Evolutionary conservation across 1,140 invertebrate genomes (phyloP).

Genomic region (Epicauta chinensis): DNA sequence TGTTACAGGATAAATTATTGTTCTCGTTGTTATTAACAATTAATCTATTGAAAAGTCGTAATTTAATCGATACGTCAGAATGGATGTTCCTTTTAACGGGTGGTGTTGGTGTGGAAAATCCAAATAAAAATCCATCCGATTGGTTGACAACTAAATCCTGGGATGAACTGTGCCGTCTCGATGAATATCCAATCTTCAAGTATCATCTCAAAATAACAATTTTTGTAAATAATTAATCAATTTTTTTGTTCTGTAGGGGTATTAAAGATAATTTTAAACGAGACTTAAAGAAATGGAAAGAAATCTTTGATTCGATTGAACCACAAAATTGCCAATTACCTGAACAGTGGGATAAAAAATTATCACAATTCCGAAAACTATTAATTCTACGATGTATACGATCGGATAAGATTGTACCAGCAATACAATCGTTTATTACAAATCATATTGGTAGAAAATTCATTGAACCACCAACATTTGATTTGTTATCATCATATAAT

Average conservation of each 20-base stretch:
- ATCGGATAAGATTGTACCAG: constrained; percentile 83
- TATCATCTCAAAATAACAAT: constrained; percentile 38
- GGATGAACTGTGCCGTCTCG: constrained; percentile 74
- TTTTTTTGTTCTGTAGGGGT: constrained; percentile 46
- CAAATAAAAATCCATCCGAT: constrained; percentile 58
- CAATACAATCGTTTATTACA: constrained; percentile 58
- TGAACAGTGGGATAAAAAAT: constrained; percentile 55
- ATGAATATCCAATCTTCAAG: constrained; percentile 53
- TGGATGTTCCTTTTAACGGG: constrained; percentile 89
- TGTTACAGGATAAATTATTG: constrained; percentile 70
- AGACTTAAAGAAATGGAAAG: constrained; percentile 63
- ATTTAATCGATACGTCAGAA: constrained; percentile 60
- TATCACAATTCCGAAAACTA: constrained; percentile 69
- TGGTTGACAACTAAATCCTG: constrained; percentile 76
- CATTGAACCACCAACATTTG: constrained; percentile 83
- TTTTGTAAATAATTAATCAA: constrained; percentile 1
- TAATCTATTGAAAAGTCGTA: constrained; percentile 71
- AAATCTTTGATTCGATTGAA: constrained; percentile 61
- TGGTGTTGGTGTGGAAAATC: constrained; percentile 75
- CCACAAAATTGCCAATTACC: constrained; percentile 66
- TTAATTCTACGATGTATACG: constrained; percentile 75
- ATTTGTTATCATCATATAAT: constrained; percentile 72
- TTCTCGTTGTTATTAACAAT: constrained; percentile 82
- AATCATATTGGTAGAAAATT: constrained; percentile 70
- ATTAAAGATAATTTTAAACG: constrained; percentile 54